Percentiles rank a stretch among this genome's conserved stretches.
Conservation (phyloP, 2,797 vertebrate genomes). For the Ptychadena robeensis region DNA sequence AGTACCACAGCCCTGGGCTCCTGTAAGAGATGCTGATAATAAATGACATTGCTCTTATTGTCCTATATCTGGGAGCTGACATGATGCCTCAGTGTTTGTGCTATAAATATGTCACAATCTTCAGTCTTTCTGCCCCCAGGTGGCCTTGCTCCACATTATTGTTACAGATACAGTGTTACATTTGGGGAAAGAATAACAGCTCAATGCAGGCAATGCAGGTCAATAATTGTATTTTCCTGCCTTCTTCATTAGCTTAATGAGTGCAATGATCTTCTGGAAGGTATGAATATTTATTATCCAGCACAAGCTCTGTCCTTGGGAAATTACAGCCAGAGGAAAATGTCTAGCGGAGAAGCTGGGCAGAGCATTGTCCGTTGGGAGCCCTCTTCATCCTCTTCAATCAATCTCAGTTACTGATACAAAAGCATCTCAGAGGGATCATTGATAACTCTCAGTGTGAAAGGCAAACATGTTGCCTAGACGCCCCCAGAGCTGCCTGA, state of each 20-base stretch:
- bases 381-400: slow-evolving; percentile 68
- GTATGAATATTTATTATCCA: slow-evolving; percentile 67
- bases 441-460: slow-evolving; percentile 77
- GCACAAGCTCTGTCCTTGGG: slow-evolving; percentile 72
- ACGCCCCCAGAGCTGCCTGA: slow-evolving; percentile 74
- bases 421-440: slow-evolving; percentile 74
- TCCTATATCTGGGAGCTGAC: slow-evolving; percentile 5
- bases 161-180: slow-evolving; percentile 8
- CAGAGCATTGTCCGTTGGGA: slow-evolving; percentile 70
- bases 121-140: background rate
- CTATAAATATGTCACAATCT: slow-evolving; percentile 9
- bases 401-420: slow-evolving; percentile 77
- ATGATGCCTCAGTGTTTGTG: background rate
- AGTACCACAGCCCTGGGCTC: too few species aligned
- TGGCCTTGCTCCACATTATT: background rate
- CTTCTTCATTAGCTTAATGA: slow-evolving; percentile 70
- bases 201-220: slow-evolving; percentile 25
- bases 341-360: slow-evolving; percentile 69
- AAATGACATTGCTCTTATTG: background rate
- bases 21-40: background rate
- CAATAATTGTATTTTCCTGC: slow-evolving; percentile 46
- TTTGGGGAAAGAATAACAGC: background rate
- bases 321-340: slow-evolving; percentile 76
- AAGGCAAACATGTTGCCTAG: slow-evolving; percentile 72
- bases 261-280: slow-evolving; percentile 67